Conservation (phyloP, 2,888 invertebrate genomes). For the Machimus rusticus region DNA sequence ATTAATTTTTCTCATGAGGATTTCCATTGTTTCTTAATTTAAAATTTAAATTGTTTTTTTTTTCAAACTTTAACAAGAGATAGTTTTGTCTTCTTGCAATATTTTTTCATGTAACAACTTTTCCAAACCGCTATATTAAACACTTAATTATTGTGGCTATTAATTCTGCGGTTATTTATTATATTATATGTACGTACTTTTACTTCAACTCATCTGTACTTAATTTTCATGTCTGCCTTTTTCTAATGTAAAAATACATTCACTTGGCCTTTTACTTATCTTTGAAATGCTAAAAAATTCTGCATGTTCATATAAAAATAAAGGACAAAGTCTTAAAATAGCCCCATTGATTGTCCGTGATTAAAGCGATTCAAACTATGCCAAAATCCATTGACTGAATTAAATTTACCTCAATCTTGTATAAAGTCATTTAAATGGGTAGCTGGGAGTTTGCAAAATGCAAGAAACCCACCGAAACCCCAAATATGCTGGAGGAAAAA, state of each 20-base stretch:
- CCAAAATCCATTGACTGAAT: neutral
- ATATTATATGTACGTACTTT: too few relatives aligned
- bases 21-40: too few relatives aligned
- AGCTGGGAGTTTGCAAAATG: neutral
- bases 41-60: too few relatives aligned
- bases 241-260: neutral
- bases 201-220: too few relatives aligned
- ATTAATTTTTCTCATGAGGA: too few relatives aligned
- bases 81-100: too few relatives aligned
- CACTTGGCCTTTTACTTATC: neutral
- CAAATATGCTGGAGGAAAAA: neutral
- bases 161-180: too few relatives aligned
- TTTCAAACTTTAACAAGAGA: too few relatives aligned
- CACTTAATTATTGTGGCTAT: too few relatives aligned
- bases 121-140: too few relatives aligned
- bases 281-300: neutral
- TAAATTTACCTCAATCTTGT: neutral
- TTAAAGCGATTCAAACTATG: neutral
- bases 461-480: neutral
- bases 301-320: neutral
- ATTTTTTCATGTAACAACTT: too few relatives aligned
- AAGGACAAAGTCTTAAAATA: neutral
- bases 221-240: neutral
- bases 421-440: neutral
- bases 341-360: neutral